Evolutionary conservation across 2,888 invertebrate species (phyloP), one percentile per base, ranked within the genome.

Genomic region (Spialia ferax): DNA sequence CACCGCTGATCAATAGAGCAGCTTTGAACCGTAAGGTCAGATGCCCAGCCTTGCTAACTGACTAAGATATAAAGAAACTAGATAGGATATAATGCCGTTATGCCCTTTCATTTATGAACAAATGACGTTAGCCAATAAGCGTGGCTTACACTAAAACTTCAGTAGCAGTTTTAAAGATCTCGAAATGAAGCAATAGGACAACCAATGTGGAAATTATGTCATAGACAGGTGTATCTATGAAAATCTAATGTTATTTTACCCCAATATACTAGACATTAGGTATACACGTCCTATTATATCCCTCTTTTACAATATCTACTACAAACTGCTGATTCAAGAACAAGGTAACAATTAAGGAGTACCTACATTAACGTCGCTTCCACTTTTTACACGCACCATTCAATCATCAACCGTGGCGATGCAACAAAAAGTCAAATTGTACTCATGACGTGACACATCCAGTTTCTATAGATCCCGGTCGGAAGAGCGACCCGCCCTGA

Each of bases 11-110:
- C 32, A 7, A 64, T 56, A 48, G 15, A 45, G 55, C 29, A 56
- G 45, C 63, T 63, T 63, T 55, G 54, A 63, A 45, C 63, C 48
- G 13, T 63, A 48, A 55, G 63, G 63, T 63, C 63, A 63, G 15
- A 26, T 38, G 55, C 18, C n/a, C 29, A 22, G 26, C 42, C 42
- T 59, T 45, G 26, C 23, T 45, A 59, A 59, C 6, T 22, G 22
- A 59, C 45, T 0, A 2, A 11, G 45, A 59, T 18, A 4, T 59
- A 59, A 11, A 54, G 54, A 11, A 23, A 13, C 50, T 52, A 20
- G 50, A 48, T 20, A 48, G 10, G 20, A 20, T 6, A 18, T 7
- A 11, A 1, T n/a, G n/a, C n/a, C n/a, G n/a, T n/a, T n/a, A n/a
- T n/a, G n/a, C n/a, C n/a, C 2, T 26, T 4, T 6, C 26, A 26